Evolutionary conservation across 2,113 vertebrate genomes (phyloP).

Genomic region (Cromileptes altivelis): DNA sequence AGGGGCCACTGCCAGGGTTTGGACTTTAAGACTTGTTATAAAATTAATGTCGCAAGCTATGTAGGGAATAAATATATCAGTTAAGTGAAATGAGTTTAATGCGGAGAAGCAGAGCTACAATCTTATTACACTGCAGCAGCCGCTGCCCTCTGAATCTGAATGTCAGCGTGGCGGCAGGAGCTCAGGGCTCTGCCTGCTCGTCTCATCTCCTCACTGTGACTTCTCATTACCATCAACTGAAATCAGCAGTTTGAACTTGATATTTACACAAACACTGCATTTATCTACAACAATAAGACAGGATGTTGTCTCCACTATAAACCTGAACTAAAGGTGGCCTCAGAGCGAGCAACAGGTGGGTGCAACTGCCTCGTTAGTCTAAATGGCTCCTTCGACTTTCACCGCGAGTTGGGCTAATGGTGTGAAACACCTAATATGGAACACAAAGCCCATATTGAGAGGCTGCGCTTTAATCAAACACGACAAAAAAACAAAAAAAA

Average conservation of each 20-base stretch:
- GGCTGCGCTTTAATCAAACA: slow-evolving; percentile 54
- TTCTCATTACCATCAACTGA: slow-evolving; percentile 5
- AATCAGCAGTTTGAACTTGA: slow-evolving; percentile 13
- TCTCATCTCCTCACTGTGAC: background rate
- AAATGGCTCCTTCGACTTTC: slow-evolving; percentile 29
- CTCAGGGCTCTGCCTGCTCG: background rate
- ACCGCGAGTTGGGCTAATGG: slow-evolving; percentile 5
- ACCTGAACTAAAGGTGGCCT: slow-evolving; percentile 4
- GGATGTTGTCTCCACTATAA: background rate
- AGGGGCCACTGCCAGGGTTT: background rate
- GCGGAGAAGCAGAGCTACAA: background rate
- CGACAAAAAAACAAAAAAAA: slow-evolving; percentile 6
- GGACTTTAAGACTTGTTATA: background rate
- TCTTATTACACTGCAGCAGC: background rate
- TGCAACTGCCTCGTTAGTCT: slow-evolving; percentile 30
- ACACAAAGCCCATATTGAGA: slow-evolving; percentile 35
- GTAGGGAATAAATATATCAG: background rate
- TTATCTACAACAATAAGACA: slow-evolving; percentile 1
- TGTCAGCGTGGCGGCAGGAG: background rate
- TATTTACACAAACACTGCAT: background rate
- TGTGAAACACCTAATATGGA: slow-evolving; percentile 14
- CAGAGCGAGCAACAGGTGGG: slow-evolving; percentile 14
- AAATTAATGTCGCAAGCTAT: background rate
- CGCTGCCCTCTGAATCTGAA: background rate
- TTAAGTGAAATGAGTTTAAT: background rate